Evolutionary conservation across 2,113 vertebrate species (phyloP).

Genomic region (Trematocara marginatum): DNA sequence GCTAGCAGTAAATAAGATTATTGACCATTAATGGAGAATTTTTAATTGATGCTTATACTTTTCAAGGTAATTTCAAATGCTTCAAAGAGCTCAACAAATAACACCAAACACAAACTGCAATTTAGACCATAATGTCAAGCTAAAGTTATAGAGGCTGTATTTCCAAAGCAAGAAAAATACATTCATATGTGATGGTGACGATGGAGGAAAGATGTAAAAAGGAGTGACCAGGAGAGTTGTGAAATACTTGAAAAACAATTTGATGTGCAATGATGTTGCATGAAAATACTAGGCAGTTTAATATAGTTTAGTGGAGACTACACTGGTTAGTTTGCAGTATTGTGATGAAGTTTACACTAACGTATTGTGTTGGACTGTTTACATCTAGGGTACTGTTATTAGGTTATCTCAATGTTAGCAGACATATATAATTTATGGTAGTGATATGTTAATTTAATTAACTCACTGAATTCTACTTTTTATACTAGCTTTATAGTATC

Average conservation of each 20-base stretch:
- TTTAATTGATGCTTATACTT: not conserved
- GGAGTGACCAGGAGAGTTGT: not conserved
- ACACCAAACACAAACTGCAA: not conserved
- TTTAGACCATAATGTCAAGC: not conserved
- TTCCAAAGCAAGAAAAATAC: not conserved
- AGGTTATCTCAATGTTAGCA: not conserved
- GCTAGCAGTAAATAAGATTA: not conserved
- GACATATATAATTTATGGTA: not conserved
- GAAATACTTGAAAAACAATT: not conserved
- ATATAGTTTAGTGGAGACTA: not conserved
- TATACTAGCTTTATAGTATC: not conserved
- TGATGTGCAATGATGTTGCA: not conserved
- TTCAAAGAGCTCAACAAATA: not conserved
- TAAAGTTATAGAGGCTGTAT: not conserved
- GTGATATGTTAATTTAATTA: not conserved
- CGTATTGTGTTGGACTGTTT: not conserved
- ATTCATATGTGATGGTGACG: rapidly evolving
- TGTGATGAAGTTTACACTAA: not conserved
- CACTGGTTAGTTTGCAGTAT: not conserved
- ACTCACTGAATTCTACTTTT: not conserved
- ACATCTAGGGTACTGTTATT: not conserved
- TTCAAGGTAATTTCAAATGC: not conserved
- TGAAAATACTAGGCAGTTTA: not conserved
- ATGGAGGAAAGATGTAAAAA: not conserved
- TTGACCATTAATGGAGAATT: not conserved